Evolutionary conservation across 2,113 vertebrate species (phyloP).

Genomic region (Spea multiplicata): DNA sequence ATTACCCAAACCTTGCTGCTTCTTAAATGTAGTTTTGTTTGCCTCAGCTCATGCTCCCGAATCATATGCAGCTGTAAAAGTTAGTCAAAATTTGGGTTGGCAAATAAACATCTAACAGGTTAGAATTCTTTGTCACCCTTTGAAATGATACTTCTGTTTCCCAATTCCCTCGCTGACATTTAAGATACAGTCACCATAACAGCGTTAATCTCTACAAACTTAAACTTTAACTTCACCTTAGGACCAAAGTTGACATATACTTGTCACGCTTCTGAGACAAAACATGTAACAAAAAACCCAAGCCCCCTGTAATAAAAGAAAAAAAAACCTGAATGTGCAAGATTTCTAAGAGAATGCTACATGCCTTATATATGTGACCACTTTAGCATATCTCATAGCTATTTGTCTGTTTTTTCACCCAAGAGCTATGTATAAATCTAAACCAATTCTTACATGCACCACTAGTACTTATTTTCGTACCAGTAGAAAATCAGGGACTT

Average conservation of each 20-base stretch:
- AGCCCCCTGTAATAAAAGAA: background rate
- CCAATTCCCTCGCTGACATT: background rate
- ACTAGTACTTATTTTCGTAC: background rate
- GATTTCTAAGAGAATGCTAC: background rate
- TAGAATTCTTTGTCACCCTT: background rate
- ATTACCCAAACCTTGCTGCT: too few relatives aligned
- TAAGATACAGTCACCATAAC: slow-evolving; percentile 29
- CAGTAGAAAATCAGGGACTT: background rate
- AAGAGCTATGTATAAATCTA: background rate
- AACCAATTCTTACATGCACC: background rate
- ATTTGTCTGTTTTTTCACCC: background rate
- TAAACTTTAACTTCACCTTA: slow-evolving; percentile 35
- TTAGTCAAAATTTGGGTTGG: too few relatives aligned
- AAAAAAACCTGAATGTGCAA: background rate
- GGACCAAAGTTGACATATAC: slow-evolving; percentile 1
- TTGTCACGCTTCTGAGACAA: slow-evolving; percentile 28
- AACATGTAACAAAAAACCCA: slow-evolving; percentile 26
- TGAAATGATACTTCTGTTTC: background rate
- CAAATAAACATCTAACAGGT: background rate
- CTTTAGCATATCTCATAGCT: background rate
- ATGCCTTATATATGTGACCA: background rate
- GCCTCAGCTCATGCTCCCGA: too few relatives aligned
- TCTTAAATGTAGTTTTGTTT: too few relatives aligned
- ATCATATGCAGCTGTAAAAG: too few relatives aligned
- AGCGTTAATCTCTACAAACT: slow-evolving; percentile 35